Percentiles rank a stretch among this genome's conserved stretches.
phyloP scores from a whole-genome alignment of 2,888 invertebrate genomes.

The Stenchaetothrips biformis region DNA sequence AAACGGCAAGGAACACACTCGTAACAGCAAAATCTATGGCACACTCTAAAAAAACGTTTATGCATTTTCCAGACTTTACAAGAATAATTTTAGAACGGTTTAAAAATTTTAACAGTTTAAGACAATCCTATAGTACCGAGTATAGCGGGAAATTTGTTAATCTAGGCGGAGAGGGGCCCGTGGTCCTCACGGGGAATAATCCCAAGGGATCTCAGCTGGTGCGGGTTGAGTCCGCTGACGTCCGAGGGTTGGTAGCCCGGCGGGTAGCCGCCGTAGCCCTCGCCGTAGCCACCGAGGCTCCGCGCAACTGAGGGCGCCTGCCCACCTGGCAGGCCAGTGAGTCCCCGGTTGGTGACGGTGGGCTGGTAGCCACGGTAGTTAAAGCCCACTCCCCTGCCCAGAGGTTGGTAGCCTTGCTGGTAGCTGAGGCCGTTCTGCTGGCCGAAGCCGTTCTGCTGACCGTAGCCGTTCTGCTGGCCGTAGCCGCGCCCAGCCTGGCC shows the following conservation, averaged over 20 bases:
- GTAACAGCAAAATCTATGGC: not conserved
- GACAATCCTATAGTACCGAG: not conserved
- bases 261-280: not conserved
- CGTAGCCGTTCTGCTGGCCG: too few relatives aligned
- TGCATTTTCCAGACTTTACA: too few relatives aligned
- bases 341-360: not conserved
- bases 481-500: too few relatives aligned
- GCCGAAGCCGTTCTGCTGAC: not conserved
- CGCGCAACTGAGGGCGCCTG: not conserved
- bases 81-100: not conserved
- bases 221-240: not conserved
- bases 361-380: slow-evolving; percentile 14
- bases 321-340: not conserved
- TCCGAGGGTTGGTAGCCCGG: not conserved
- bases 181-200: slow-evolving; percentile 5
- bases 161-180: not conserved
- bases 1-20: not conserved
- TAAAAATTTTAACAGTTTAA: not conserved
- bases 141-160: too few relatives aligned
- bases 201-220: not conserved
- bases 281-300: not conserved
- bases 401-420: not conserved
- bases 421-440: not conserved
- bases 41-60: not conserved
- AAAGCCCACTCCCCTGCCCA: not conserved